Evolutionary conservation across 2,888 invertebrate genomes (phyloP), one percentile per base, ranked within the genome.

Genomic region (Coecobrya sp.): DNA sequence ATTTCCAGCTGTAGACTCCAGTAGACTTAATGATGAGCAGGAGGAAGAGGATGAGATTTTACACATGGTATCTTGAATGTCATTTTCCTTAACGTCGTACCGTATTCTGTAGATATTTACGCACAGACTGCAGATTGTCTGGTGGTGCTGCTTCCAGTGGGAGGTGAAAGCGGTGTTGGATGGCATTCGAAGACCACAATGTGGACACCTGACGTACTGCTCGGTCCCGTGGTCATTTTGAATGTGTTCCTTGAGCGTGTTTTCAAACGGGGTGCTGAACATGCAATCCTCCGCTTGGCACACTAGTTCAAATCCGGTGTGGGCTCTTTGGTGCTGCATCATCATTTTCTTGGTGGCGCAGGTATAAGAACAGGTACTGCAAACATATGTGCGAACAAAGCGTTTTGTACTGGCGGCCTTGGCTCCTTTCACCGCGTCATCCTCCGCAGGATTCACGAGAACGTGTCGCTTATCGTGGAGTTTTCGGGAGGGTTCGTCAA

Each of bases 401-500:
- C 88, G 87, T 73, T 93, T 93, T 36, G 88, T 89, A 45, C 27
- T 52, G 36, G 87, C 42, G 5, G 62, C 55, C 45, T 91, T 90
- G 0, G 84, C 70, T 19, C 85, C 86, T 45, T 79, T 87, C 13
- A 68, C n/a, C 4, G 84, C 65, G 4, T 93, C 93, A 13, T 91
- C 89, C 36, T 76, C 86, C 0, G 76, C 13, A 0, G 87, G 65
- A 19, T 70, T 65, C 4, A 89, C 49, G 10, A 88, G 65, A 94
- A 96, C 96, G 95, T 96, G 96, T 94, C 96, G 96, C 92, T 95
- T 95, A 92, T 96, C 96, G 95, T 96, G 96, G 76, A 96, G 96
- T 95, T 96, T 96, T 79, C 96, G 95, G 42, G 96, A 96, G 91
- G 95, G 95, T 93, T 96, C 96, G 95, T 96, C 96, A 93, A 96